Evolutionary conservation across 2,888 invertebrate genomes (phyloP), one percentile per base, ranked within the genome.

Genomic region (Autographa pulchrina): DNA sequence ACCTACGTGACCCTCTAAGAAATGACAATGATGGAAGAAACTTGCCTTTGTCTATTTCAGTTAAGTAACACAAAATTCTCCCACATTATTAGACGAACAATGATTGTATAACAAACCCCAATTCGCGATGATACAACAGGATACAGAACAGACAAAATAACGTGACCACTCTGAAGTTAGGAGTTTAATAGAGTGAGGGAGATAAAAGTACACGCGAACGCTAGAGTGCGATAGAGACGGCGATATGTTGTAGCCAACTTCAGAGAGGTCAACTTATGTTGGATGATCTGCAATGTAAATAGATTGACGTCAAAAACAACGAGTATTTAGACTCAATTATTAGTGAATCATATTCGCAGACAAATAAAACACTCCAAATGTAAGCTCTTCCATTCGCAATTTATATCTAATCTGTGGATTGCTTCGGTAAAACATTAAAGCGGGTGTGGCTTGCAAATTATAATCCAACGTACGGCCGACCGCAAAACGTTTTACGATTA

Each of bases 311-410:
- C 90, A 90, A 62, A 56, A 52, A 35, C 41, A 54, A 71, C 43
- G 54, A 71, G 74, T 82, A 82, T 82, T 78, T 66, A 67, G 70
- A 72, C 68, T 84, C 79, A 85, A 88, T 86, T 83, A 85, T 83
- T 79, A 80, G 77, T 86, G 87, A 88, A 85, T 86, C 86, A 85
- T 80, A 74, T 81, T 79, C 77, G 75, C 78, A 81, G 79, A 86
- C 86, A 91, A 91, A 90, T 91, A 90, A 88, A 90, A 85, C 90
- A 89, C 89, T 91, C 77, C 88, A 91, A 82, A 78, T 75, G 72
- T 77, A 59, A 54, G 59, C 72, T 65, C 7, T 32, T 58, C 31
- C 54, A 75, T 78, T 78, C 68, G 41, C 65, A 67, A 82, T 79
- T 68, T 32, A 60, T 76, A 81, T 83, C 80, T 89, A 84, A 90